phyloP scores from a whole-genome alignment of 2,113 vertebrate species.

The Maccullochella peelii region DNA sequence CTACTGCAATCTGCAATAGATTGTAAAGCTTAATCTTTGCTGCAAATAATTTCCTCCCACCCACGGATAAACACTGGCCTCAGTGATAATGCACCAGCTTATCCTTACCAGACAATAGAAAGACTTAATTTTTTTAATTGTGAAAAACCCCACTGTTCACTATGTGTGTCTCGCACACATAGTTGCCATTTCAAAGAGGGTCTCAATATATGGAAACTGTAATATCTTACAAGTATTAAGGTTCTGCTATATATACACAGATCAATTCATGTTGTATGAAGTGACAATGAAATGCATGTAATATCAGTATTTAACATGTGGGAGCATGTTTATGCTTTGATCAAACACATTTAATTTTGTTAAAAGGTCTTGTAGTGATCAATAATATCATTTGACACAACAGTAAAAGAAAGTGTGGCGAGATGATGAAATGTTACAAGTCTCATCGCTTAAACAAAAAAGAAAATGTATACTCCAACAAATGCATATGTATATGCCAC shows the following conservation, averaged over 20 bases:
- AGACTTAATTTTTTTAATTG: conserved; percentile 80
- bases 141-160: conserved; percentile 68
- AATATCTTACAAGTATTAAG: conserved; percentile 54
- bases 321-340: conserved; percentile 49
- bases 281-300: conserved; percentile 54
- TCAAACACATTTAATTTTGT: conserved; percentile 50
- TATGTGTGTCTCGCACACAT: conserved; percentile 49
- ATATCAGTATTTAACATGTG: conserved; percentile 54
- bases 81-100: conserved; percentile 74
- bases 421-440: conserved; percentile 25
- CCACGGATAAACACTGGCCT: conserved; percentile 63
- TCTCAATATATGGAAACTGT: conserved; percentile 53
- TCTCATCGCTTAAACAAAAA: conserved; percentile 37
- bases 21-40: conserved; percentile 73
- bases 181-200: conserved; percentile 64
- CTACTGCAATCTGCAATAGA: conserved; percentile 56
- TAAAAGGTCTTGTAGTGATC: conserved; percentile 50
- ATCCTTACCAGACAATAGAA: conserved; percentile 73
- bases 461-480: conserved; percentile 32
- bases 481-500: conserved; percentile 40
- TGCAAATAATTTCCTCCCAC: conserved; percentile 76
- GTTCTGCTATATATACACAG: conserved; percentile 51
- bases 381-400: conserved; percentile 9
- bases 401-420: conserved; percentile 30
- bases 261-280: conserved; percentile 44